These are phyloP conservation scores for Dryomyza anilis DNA, from an alignment of 2,888 invertebrate genomes.

Conservation along the genomic window DNA sequence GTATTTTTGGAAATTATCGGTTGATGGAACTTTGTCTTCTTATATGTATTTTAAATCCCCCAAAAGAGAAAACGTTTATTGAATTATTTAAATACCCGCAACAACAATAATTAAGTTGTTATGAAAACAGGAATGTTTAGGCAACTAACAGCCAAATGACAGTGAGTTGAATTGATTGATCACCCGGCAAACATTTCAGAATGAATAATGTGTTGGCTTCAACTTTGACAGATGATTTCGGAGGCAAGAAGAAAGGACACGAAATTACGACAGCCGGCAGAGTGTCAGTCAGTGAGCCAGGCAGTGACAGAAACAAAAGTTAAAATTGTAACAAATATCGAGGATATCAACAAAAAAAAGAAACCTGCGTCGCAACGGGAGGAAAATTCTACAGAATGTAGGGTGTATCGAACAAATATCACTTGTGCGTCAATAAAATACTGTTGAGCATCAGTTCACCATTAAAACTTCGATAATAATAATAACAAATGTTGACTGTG, in stretches of 20 bases:
- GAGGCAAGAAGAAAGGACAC: background rate
- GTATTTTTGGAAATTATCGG: too few relatives aligned
- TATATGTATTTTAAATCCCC: too few relatives aligned
- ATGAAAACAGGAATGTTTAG: too few relatives aligned
- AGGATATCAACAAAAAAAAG: slow-evolving; percentile 2
- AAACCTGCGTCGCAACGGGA: background rate
- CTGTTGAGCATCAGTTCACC: too few relatives aligned
- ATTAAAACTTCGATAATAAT: too few relatives aligned
- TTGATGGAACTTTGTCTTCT: too few relatives aligned
- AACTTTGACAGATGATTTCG: slow-evolving; percentile 40
- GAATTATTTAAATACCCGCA: too few relatives aligned
- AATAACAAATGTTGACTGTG: background rate
- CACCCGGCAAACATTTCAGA: slow-evolving; percentile 35
- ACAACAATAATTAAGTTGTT: too few relatives aligned
- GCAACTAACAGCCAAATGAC: too few relatives aligned
- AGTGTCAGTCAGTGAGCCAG: background rate
- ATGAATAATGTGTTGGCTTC: slow-evolving; percentile 32
- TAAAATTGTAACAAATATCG: too few relatives aligned
- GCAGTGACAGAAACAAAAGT: background rate
- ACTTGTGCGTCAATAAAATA: too few relatives aligned
- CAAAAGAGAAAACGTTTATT: too few relatives aligned
- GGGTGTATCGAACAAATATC: background rate
- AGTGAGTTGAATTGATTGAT: slow-evolving; percentile 45
- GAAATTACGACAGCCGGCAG: slow-evolving; percentile 13
- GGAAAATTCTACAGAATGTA: background rate